These are phyloP conservation scores for Herpailurus yagouaroundi DNA, from an alignment of 2,113 vertebrate species.

Conservation along the genomic window DNA sequence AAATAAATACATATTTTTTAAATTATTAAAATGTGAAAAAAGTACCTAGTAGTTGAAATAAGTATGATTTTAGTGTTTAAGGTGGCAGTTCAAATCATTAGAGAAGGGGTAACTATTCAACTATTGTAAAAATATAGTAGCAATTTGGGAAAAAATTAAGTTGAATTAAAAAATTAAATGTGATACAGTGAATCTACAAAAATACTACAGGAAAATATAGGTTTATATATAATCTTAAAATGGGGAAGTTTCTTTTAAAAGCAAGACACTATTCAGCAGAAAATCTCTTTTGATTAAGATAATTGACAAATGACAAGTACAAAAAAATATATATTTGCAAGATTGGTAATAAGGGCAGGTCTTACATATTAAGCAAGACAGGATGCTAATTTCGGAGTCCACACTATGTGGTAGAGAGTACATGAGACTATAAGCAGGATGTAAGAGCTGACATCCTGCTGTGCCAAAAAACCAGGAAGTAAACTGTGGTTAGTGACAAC, in stretches of 20 bases:
- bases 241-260: background rate
- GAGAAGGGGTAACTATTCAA: background rate
- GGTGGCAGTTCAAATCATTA: background rate
- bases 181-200: background rate
- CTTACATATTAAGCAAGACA: background rate
- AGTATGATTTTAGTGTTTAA: background rate
- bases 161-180: background rate
- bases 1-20: background rate
- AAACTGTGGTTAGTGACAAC: background rate
- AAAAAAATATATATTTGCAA: background rate
- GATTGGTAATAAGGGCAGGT: background rate
- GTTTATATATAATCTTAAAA: background rate
- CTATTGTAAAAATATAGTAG: background rate
- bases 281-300: background rate
- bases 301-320: background rate
- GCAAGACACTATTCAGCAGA: background rate
- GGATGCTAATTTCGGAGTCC: background rate
- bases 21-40: background rate
- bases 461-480: background rate
- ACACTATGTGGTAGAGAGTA: background rate
- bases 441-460: background rate
- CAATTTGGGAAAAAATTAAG: background rate
- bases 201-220: background rate
- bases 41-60: background rate
- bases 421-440: background rate